Evolutionary conservation across 2,888 invertebrate species (phyloP).

Genomic region (Xylocampa areola): DNA sequence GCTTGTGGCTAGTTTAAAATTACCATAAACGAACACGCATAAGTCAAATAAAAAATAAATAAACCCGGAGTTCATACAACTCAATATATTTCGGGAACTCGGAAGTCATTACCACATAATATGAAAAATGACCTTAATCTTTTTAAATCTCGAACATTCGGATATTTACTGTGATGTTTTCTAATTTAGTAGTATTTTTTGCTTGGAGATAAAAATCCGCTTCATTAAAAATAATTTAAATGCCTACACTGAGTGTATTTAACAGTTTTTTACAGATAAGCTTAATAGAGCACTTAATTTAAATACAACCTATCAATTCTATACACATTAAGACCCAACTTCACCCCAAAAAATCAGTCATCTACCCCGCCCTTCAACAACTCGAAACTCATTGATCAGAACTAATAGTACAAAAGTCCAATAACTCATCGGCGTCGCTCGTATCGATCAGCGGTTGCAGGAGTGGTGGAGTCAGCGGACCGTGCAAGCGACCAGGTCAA

Average conservation of each 20-base stretch:
- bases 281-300: no score
- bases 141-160: conserved; percentile 28
- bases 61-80: conserved; percentile 43
- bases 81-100: conserved; percentile 46
- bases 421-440: conserved; percentile 33
- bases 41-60: conserved; percentile 52
- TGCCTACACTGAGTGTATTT: not conserved
- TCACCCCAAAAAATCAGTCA: not conserved
- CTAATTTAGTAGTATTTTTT: no score
- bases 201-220: conserved; percentile 19
- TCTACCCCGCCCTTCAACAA: conserved; percentile 4
- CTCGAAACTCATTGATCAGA: conserved; percentile 22
- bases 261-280: no score
- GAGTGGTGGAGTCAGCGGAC: conserved; percentile 21
- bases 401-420: conserved; percentile 13
- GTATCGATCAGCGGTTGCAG: conserved; percentile 41
- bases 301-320: no score
- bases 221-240: conserved; percentile 25
- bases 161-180: conserved; percentile 34
- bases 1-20: conserved; percentile 28
- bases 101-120: conserved; percentile 53
- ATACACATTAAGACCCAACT: no score
- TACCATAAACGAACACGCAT: conserved; percentile 40
- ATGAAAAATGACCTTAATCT: conserved; percentile 32
- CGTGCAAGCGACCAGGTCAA: conserved; percentile 39